Conservation (phyloP, 1,140 invertebrate genomes). For the Sycophila sp. region DNA sequence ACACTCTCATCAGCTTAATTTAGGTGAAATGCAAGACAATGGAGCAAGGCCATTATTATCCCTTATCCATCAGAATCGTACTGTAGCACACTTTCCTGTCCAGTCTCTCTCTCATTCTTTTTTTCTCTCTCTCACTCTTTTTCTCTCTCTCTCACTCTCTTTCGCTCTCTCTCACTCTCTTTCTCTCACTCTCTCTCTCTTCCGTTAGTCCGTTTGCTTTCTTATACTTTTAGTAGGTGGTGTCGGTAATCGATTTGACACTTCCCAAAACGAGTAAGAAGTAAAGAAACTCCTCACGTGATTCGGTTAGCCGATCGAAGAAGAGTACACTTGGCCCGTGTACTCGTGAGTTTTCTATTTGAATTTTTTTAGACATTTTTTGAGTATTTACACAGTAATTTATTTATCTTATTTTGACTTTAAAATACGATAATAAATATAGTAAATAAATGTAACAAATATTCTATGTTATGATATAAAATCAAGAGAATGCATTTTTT, state of each 20-base stretch:
- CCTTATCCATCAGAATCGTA: neutral
- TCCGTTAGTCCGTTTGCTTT: neutral
- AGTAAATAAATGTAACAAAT: no score
- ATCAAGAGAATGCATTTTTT: no score
- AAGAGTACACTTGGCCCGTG: neutral
- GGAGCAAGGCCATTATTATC: neutral
- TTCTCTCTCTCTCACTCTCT: no score
- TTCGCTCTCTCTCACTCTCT: neutral
- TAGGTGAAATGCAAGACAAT: constrained; percentile 10
- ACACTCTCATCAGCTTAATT: constrained; percentile 6
- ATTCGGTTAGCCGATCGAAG: neutral
- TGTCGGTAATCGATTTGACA: neutral
- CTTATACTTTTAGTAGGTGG: neutral
- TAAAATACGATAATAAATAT: no score
- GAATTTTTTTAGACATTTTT: no score
- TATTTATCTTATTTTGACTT: no score
- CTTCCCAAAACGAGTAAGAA: neutral
- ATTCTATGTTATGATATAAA: no score
- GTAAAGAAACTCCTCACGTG: neutral
- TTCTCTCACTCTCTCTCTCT: no score
- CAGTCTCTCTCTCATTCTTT: no score
- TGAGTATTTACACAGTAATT: no score
- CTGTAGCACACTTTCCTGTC: neutral
- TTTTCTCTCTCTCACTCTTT: no score
- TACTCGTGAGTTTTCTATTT: no score